A percentile compares a stretch with the other conserved stretches of the same genome.
phyloP scores from a whole-genome alignment of 2,113 vertebrate species.

The Hyla sarda region DNA sequence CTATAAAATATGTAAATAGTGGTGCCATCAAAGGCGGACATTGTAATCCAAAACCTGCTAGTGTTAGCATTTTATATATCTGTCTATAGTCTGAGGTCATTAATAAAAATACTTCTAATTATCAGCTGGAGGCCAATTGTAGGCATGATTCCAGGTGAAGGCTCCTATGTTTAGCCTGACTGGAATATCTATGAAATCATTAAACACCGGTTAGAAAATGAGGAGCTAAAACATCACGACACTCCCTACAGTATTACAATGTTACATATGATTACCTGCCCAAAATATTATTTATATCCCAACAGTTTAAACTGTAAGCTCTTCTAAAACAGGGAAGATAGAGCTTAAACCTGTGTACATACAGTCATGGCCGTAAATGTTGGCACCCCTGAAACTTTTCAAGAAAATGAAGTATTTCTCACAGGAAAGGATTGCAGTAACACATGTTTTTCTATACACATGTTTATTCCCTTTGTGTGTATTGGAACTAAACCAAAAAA shows the following conservation, averaged over 20 bases:
- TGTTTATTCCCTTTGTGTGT: too few relatives aligned
- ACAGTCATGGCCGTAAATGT: too few relatives aligned
- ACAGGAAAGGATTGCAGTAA: too few relatives aligned
- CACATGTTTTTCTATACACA: too few relatives aligned
- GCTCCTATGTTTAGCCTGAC: neutral
- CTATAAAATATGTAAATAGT: neutral
- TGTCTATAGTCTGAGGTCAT: neutral
- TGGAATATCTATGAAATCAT: neutral
- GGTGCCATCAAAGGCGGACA: neutral
- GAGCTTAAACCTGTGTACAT: too few relatives aligned
- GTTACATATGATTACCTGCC: neutral
- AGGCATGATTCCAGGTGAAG: neutral
- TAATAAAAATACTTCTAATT: neutral
- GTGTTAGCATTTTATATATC: neutral
- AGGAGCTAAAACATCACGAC: neutral
- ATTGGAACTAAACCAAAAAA: too few relatives aligned
- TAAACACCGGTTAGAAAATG: neutral
- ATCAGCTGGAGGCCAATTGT: neutral
- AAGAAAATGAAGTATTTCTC: too few relatives aligned
- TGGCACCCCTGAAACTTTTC: too few relatives aligned
- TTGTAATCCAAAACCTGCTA: neutral
- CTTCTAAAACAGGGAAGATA: too few relatives aligned
- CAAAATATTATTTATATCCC: neutral
- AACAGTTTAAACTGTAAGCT: neutral
- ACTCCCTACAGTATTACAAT: neutral